Evolutionary conservation across 2,888 invertebrate species (phyloP).

Genomic region (Cheiracanthium punctorium): DNA sequence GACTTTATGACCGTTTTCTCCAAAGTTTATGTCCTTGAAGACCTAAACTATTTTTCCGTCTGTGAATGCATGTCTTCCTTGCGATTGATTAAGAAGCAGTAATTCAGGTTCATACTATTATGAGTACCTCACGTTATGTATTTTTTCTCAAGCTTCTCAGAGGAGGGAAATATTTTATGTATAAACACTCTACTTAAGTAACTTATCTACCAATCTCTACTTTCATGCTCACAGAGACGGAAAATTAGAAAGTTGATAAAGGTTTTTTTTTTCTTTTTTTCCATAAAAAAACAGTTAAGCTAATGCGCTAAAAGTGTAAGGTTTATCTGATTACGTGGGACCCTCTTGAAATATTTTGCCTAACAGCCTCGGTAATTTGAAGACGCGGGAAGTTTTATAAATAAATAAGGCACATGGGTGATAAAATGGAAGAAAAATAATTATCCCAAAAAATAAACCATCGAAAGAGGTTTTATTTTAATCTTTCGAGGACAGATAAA

Average conservation of each 20-base stretch:
- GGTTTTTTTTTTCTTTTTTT: background rate
- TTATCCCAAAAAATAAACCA: background rate
- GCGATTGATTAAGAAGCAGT: too few species aligned
- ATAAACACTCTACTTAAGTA: background rate
- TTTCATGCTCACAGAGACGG: background rate
- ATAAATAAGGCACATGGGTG: background rate
- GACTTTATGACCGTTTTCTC: too few species aligned
- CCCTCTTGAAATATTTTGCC: background rate
- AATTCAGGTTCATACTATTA: too few species aligned
- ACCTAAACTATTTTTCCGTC: too few species aligned
- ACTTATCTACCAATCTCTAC: background rate
- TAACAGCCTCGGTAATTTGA: background rate
- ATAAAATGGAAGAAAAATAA: background rate
- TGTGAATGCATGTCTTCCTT: too few species aligned
- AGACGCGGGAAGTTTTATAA: background rate
- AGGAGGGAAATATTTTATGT: background rate
- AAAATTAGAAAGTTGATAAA: background rate
- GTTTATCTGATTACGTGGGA: background rate
- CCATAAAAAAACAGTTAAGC: background rate
- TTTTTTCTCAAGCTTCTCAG: too few species aligned
- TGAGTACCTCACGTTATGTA: too few species aligned
- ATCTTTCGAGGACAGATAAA: background rate
- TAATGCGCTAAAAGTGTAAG: background rate
- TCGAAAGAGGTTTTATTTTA: background rate
- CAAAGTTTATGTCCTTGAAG: too few species aligned